Base-by-base conservation (phyloP, 2,888 invertebrate species). In the Phrixothrix hirtus region DNA sequence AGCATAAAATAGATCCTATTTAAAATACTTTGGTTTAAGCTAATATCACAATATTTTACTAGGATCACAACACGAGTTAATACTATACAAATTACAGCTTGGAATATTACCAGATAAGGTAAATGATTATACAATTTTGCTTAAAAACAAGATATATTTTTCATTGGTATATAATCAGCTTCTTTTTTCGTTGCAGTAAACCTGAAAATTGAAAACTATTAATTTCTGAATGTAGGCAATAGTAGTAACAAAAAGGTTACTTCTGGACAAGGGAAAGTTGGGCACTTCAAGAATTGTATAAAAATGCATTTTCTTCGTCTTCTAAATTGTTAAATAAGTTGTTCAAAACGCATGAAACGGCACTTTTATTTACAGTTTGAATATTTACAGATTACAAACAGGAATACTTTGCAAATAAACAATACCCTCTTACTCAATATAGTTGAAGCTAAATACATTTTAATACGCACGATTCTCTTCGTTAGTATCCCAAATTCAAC, bases 121-220 rank as follows among this genome's bases (percentile, higher is more conserved):
- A 13, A 31, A 6, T 32, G 21, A 21, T 5, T 5, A 21, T 35
- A 2, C 3, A 41, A 41, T n/a, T 41, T 64, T 65, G n/a, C n/a
- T 54, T 65, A 62, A 58, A 72, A 71, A 59, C 72, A 72, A 30
- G 70, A 69, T 16, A 76, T 58, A 59, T 71, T 74, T 72, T 76
- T 76, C 76, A 76, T 75, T 17, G 76, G 76, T 47, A 76, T 75
- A 62, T 75, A 75, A 61, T 75, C 75, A 44, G 68, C 69, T 60
- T 74, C 75, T 52, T 63, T 66, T 65, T 70, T 73, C 37, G 63
- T 72, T 58, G 70, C 69, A 16, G 72, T 62, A 68, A 75, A 75
- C 75, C 75, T 75, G 41, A 65, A 63, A 74, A 69, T 49, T 38
- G 25, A 58, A 52, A 57, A 55, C 3, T 21, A 21, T 21, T 21